Conservation (phyloP, 2,797 vertebrate species). For the Sarcoramphus papa region DNA sequence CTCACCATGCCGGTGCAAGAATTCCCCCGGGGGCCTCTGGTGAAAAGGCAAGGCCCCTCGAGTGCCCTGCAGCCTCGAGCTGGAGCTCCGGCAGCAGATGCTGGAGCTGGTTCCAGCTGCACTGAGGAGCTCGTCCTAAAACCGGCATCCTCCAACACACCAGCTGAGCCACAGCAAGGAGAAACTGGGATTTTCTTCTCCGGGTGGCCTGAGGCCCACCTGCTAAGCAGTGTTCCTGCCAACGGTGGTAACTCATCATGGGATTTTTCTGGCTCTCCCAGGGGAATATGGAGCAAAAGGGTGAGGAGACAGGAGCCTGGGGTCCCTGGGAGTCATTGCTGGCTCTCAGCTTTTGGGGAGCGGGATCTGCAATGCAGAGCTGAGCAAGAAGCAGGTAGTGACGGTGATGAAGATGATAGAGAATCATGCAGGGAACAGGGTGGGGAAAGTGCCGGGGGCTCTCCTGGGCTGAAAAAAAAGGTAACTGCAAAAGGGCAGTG, state of each 20-base stretch:
- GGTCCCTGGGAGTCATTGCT: neutral
- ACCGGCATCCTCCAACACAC: neutral
- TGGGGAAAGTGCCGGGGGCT: neutral
- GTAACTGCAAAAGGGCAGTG: neutral
- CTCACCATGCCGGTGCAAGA: neutral
- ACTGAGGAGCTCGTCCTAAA: neutral
- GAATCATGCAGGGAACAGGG: neutral
- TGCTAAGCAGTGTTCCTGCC: neutral
- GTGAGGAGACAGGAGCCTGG: neutral
- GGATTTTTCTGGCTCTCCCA: neutral
- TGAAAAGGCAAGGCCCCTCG: neutral
- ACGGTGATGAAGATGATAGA: neutral
- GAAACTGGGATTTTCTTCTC: neutral
- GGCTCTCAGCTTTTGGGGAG: neutral
- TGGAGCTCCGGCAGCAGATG: neutral
- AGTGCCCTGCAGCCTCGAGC: neutral
- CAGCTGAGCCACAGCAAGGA: neutral
- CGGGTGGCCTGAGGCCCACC: neutral
- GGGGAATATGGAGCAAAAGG: neutral
- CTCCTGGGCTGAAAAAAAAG: neutral
- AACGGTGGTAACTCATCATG: rapidly evolving
- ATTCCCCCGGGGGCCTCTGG: neutral
- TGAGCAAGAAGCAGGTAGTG: neutral
- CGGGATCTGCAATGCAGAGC: neutral
- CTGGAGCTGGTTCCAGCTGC: neutral